Base-by-base conservation (phyloP, 2,888 invertebrate species). In the Himalopsyche kuldschensis region DNA sequence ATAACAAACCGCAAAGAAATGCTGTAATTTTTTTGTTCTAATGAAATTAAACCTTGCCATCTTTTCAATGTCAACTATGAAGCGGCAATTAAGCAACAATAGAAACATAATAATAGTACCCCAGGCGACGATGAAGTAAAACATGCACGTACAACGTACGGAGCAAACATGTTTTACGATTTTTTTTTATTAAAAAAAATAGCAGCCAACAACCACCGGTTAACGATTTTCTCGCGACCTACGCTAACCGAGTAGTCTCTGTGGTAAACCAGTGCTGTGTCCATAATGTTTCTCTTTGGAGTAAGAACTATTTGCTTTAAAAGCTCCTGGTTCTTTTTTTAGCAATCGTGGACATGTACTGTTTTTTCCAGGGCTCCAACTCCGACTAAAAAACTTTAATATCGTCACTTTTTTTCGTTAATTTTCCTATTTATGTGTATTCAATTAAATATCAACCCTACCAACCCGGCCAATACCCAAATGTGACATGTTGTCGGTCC, bases 141-240 rank as follows among this genome's bases (percentile, higher is more conserved):
- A 55, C 20, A 24, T 55, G 55, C 24, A 10, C 55, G 55, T 55
- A 55, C 17, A 55, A 15, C 2, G 41, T 55, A 48, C 48, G 17
- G 6, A 48, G n/a, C 48, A 55, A 55, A 55, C 55, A 55, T 55
- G 55, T 55, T 55, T 55, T 24, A 55, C 20, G 55, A 20, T 20
- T 55, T 55, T 55, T 55, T 55, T 20, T 4, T 48, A n/a, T 8
- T 5, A 55, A 15, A 15, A 41, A 55, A 55, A 55, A 55, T 8
- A 55, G 10, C 24, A 55, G 1, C 55, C n/a, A 55, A 55, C 55
- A 55, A 55, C 55, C 55, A 55, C 20, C 55, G 15, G 75, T n/a
- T 75, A 75, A 75, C 75, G 75, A 75, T 75, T 75, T 75, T 32
- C 55, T 55, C 75, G 75, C 75, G 75, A 75, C 75, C 75, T 75